Conservation (phyloP, 2,113 vertebrate species). For the Microtus pennsylvanicus region DNA sequence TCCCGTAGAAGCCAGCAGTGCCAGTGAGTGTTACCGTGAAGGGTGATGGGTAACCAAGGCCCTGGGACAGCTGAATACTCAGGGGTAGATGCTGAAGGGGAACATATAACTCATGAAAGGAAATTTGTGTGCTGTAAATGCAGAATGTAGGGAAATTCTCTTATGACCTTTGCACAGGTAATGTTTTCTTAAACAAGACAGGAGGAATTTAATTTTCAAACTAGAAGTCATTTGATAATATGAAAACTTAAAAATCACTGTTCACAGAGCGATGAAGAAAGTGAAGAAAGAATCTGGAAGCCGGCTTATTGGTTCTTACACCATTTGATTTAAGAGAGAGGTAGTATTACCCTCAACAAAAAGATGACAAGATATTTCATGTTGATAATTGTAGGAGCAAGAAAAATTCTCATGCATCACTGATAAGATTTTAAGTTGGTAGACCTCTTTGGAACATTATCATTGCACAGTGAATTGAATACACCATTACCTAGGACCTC, state of each 20-base stretch:
- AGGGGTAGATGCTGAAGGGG: background rate
- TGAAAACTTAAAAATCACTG: background rate
- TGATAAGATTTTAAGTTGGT: background rate
- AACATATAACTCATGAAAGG: background rate
- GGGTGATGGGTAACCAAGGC: conserved; percentile 6
- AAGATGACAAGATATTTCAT: background rate
- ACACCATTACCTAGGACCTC: background rate
- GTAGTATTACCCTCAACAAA: background rate
- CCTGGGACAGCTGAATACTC: background rate
- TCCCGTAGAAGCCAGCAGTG: background rate
- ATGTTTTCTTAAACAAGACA: background rate
- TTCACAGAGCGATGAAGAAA: conserved; percentile 1
- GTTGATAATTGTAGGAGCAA: background rate
- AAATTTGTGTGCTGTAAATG: conserved; percentile 2
- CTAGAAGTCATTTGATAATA: background rate
- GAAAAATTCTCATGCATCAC: background rate
- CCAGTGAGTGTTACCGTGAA: background rate
- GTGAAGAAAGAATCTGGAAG: background rate
- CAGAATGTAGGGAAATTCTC: conserved; percentile 1
- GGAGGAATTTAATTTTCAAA: conserved; percentile 10
- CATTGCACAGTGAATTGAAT: background rate
- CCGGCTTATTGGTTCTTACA: background rate
- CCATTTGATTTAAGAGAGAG: background rate
- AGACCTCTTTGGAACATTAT: background rate
- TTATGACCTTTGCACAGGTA: background rate